Percentiles rank a stretch among this genome's conserved stretches.
phyloP scores from a whole-genome alignment of 2,888 invertebrate species.

The Drosophila paranaensis region DNA sequence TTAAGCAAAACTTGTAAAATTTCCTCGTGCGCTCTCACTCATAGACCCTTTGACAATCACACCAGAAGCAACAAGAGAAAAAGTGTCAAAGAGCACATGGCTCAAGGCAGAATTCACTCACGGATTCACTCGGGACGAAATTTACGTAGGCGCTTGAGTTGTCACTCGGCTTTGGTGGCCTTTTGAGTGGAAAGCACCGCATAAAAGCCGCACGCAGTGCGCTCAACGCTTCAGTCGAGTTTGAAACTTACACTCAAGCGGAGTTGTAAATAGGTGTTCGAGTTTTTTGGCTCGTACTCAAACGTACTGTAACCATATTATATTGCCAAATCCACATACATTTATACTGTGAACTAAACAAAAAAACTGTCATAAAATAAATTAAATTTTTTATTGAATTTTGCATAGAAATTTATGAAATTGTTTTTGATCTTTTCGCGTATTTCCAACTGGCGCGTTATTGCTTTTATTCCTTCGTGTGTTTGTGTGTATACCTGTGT shows the following conservation, averaged over 20 bases:
- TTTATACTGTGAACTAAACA: slow-evolving; percentile 15
- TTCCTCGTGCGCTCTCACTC: slow-evolving; percentile 1
- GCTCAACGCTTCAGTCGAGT: slow-evolving; percentile 84
- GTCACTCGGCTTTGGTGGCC: slow-evolving; percentile 31
- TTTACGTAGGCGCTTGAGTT: slow-evolving; percentile 59
- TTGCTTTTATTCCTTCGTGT: neutral
- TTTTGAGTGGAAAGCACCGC: slow-evolving; percentile 46
- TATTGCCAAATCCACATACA: slow-evolving; percentile 15
- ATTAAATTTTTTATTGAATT: slow-evolving; percentile 18
- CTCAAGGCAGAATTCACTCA: slow-evolving; percentile 1
- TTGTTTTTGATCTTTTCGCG: slow-evolving; percentile 30
- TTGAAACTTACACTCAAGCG: slow-evolving; percentile 84
- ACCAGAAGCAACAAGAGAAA: slow-evolving; percentile 7
- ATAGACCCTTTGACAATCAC: slow-evolving; percentile 26
- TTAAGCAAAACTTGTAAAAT: slow-evolving; percentile 21
- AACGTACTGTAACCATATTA: slow-evolving; percentile 80
- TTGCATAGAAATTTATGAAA: slow-evolving; percentile 26
- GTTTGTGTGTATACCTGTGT: slow-evolving; percentile 7
- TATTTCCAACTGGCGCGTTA: slow-evolving; percentile 20
- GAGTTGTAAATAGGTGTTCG: slow-evolving; percentile 83
- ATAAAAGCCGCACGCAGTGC: slow-evolving; percentile 77
- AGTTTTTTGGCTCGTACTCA: slow-evolving; percentile 85
- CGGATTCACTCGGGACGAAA: slow-evolving; percentile 8
- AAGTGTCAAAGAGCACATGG: slow-evolving; percentile 22
- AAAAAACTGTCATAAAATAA: neutral